These are phyloP conservation scores for Chiloscyllium plagiosum DNA, from an alignment of 2,113 vertebrate genomes.

Conservation along the genomic window DNA sequence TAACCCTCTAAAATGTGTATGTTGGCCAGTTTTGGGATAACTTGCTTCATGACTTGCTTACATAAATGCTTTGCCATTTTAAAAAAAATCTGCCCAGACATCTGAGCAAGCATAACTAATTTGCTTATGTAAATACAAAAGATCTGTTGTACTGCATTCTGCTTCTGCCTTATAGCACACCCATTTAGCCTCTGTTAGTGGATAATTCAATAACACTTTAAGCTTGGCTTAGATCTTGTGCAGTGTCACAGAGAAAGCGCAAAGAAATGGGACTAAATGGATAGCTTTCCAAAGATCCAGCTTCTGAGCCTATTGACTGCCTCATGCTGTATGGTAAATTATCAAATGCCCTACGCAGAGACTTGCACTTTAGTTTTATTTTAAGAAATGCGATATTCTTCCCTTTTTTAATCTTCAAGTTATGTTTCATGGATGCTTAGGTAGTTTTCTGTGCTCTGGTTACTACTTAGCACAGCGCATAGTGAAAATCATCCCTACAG, in stretches of 20 bases:
- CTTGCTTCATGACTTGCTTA: slow-evolving; percentile 16
- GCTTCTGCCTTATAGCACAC: slow-evolving; percentile 28
- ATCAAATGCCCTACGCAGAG: neutral
- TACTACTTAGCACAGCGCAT: neutral
- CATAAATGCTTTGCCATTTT: neutral
- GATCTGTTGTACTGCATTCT: slow-evolving; percentile 33
- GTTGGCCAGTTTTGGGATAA: slow-evolving; percentile 4
- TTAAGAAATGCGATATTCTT: neutral
- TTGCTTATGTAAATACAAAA: neutral
- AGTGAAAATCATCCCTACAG: neutral
- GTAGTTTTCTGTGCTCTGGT: neutral
- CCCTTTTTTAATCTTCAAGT: neutral
- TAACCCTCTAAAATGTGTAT: slow-evolving; percentile 26
- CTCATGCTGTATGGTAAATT: neutral
- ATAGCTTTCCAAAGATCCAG: neutral
- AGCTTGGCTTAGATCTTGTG: neutral
- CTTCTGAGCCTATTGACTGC: too few species aligned
- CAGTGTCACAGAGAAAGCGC: neutral
- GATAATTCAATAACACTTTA: neutral
- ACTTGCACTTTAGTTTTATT: neutral
- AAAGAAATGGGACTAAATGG: neutral
- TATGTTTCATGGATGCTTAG: neutral
- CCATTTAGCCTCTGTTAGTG: neutral
- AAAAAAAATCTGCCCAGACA: neutral
- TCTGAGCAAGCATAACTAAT: neutral